phyloP scores from a whole-genome alignment of 2,888 invertebrate genomes.

The Lymantria monacha region DNA sequence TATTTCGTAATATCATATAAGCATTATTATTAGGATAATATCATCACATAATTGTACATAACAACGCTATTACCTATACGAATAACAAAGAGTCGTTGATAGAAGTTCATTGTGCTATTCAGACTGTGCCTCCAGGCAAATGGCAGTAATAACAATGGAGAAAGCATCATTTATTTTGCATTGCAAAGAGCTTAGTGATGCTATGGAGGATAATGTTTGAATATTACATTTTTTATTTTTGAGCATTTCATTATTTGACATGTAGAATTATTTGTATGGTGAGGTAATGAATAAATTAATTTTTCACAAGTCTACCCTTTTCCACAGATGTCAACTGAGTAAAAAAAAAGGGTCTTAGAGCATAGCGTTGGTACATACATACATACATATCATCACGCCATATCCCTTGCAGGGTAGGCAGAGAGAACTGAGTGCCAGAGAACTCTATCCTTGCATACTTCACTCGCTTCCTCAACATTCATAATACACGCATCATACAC shows the following conservation, averaged over 20 bases:
- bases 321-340: too few relatives aligned
- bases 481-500: too few relatives aligned
- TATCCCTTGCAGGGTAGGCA: too few relatives aligned
- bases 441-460: too few relatives aligned
- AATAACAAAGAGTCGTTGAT: slow-evolving; percentile 34
- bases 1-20: slow-evolving; percentile 7
- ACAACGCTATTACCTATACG: slow-evolving; percentile 22
- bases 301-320: too few relatives aligned
- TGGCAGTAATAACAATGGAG: slow-evolving; percentile 34
- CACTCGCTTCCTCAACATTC: too few relatives aligned
- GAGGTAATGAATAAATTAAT: too few relatives aligned
- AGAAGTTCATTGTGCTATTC: slow-evolving; percentile 25
- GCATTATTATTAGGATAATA: slow-evolving; percentile 18
- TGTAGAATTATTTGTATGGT: too few relatives aligned
- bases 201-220: slow-evolving; percentile 25
- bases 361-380: too few relatives aligned
- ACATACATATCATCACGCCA: too few relatives aligned
- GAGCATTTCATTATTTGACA: not conserved
- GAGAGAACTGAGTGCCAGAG: too few relatives aligned
- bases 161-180: slow-evolving; percentile 36
- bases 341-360: too few relatives aligned
- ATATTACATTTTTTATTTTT: slow-evolving; percentile 17
- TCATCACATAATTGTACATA: slow-evolving; percentile 20
- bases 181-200: slow-evolving; percentile 25
- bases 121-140: slow-evolving; percentile 26